Percentiles rank a stretch among this genome's conserved stretches.
phyloP scores from a whole-genome alignment of 2,888 invertebrate species.

The Notocelia uddmanniana region DNA sequence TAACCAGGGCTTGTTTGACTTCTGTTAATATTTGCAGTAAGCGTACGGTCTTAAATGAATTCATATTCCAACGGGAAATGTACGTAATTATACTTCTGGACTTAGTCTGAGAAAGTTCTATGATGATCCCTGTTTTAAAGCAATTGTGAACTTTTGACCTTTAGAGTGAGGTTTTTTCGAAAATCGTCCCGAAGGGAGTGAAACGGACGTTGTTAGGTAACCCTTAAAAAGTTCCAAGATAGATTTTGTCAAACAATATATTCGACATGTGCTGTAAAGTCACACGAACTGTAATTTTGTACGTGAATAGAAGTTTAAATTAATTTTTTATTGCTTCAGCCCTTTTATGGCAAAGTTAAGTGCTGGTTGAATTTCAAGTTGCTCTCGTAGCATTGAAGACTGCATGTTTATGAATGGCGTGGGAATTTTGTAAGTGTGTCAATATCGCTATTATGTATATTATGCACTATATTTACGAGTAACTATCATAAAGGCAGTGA shows the following conservation, averaged over 20 bases:
- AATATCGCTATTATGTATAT: constrained; percentile 35
- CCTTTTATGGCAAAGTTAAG: constrained; percentile 39
- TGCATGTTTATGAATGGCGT: constrained; percentile 43
- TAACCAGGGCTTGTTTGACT: constrained; percentile 5
- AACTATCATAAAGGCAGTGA: neutral
- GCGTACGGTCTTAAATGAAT: constrained; percentile 33
- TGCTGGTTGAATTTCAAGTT: constrained; percentile 41
- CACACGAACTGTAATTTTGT: constrained; percentile 16
- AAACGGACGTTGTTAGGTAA: constrained; percentile 7
- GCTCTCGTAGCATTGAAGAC: constrained; percentile 42
- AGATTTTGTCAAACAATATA: constrained; percentile 24
- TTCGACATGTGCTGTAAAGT: constrained; percentile 7
- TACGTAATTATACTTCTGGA: constrained; percentile 19
- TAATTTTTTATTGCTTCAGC: constrained; percentile 18
- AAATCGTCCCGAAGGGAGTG: neutral
- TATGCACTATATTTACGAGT: constrained; percentile 9
- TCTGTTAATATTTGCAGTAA: constrained; percentile 32
- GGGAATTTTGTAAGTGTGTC: constrained; percentile 43
- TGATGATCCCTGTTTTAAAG: neutral
- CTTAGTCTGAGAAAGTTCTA: neutral
- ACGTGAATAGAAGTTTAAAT: constrained; percentile 36
- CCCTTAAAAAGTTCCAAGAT: constrained; percentile 12
- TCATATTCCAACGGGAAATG: constrained; percentile 31
- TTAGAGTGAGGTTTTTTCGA: neutral
- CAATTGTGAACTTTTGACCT: neutral